These are phyloP conservation scores for Napeogenes inachia DNA, from an alignment of 2,888 invertebrate species.

Conservation along the genomic window DNA sequence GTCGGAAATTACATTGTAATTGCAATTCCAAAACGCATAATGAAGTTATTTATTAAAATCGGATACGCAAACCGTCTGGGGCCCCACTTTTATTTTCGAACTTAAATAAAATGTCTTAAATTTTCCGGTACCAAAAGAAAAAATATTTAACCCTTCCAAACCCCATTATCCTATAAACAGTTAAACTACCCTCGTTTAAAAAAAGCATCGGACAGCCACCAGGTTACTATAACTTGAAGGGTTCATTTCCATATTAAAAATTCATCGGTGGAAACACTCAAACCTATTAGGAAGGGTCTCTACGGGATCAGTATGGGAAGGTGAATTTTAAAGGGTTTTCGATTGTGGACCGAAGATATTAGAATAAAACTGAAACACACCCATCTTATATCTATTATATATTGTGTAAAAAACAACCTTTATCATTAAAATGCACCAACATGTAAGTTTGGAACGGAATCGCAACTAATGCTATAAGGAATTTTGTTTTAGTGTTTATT, in stretches of 20 bases:
- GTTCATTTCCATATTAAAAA: constrained; percentile 62
- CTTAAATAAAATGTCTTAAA: constrained; percentile 4
- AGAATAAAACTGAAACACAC: constrained; percentile 1
- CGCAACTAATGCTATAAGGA: background rate
- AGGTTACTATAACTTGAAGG: constrained; percentile 52
- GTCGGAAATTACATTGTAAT: constrained; percentile 45
- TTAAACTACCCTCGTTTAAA: constrained; percentile 32
- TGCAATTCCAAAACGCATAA: constrained; percentile 30
- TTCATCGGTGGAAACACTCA: constrained; percentile 68
- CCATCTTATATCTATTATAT: too few relatives aligned
- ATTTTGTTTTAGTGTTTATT: constrained; percentile 21
- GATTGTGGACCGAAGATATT: constrained; percentile 25
- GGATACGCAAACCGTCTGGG: background rate
- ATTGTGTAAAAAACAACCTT: too few relatives aligned
- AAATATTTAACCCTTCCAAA: constrained; percentile 19
- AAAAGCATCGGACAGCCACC: constrained; percentile 30
- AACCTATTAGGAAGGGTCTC: constrained; percentile 55
- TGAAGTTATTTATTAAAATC: constrained; percentile 4
- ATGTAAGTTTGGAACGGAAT: background rate
- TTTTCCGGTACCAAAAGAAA: constrained; percentile 15
- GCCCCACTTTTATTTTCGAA: background rate
- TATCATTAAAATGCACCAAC: background rate
- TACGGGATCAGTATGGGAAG: constrained; percentile 37
- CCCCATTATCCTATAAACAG: constrained; percentile 30
- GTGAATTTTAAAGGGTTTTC: constrained; percentile 58